phyloP scores from a whole-genome alignment of 2,888 invertebrate genomes.

The Chymomyza caudatula region DNA sequence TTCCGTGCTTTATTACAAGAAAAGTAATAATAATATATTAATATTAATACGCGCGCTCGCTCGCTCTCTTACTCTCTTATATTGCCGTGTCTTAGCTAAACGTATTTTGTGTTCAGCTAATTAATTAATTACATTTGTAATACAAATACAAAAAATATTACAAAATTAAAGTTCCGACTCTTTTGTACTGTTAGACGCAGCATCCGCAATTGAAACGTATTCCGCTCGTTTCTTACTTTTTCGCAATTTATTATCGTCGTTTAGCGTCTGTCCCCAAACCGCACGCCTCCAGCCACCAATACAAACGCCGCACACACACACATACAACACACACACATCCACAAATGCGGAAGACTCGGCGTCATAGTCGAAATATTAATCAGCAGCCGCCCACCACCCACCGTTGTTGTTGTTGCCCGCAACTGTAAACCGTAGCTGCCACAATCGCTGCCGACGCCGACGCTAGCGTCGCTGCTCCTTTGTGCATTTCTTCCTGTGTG shows the following conservation, averaged over 20 bases:
- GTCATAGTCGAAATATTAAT: conserved; percentile 21
- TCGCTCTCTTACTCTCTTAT: conserved; percentile 14
- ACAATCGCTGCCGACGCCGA: conserved; percentile 2
- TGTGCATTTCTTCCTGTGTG: not conserved
- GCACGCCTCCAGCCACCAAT: conserved; percentile 22
- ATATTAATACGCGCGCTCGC: conserved; percentile 1
- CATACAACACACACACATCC: conserved; percentile 22
- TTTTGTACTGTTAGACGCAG: conserved; percentile 9
- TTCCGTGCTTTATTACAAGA: not conserved
- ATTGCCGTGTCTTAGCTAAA: not conserved
- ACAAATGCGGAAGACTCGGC: conserved; percentile 58
- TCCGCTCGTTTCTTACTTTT: not conserved
- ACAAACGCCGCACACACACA: conserved; percentile 19
- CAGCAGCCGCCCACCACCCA: conserved; percentile 30
- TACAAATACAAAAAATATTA: conserved; percentile 25
- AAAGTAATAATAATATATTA: not conserved
- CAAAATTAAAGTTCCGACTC: conserved; percentile 11
- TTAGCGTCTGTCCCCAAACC: conserved; percentile 23
- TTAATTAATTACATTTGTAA: not conserved
- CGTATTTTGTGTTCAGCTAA: conserved; percentile 4
- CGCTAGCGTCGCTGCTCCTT: not conserved
- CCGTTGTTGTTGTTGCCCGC: conserved; percentile 10
- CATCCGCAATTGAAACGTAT: not conserved
- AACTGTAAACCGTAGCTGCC: conserved; percentile 17
- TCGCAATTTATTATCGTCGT: conserved; percentile 41